phyloP scores from a whole-genome alignment of 2,888 invertebrate genomes.

The Mythimna lalbum region DNA sequence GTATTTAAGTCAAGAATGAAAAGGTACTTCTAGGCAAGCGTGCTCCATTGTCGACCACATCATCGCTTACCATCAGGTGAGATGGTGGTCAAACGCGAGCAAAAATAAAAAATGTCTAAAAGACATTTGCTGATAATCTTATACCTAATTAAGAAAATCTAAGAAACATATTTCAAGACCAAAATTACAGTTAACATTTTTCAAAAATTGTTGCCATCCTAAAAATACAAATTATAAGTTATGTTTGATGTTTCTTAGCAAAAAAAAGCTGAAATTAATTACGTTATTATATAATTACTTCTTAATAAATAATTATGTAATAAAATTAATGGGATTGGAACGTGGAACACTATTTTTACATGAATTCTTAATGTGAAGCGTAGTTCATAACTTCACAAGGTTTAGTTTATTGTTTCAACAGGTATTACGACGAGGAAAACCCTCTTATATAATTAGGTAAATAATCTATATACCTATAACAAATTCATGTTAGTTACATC shows the following conservation, averaged over 20 bases:
- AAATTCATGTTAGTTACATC: too few relatives aligned
- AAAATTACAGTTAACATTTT: background rate
- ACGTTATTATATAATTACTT: conserved; percentile 30
- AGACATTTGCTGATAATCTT: background rate
- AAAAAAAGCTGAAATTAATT: conserved; percentile 10
- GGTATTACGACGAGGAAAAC: background rate
- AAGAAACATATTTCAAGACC: background rate
- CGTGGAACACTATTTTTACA: conserved; percentile 9
- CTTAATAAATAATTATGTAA: conserved; percentile 11
- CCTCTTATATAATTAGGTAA: background rate
- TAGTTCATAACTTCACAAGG: conserved; percentile 17
- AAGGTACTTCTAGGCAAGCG: too few relatives aligned
- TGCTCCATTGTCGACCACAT: too few relatives aligned
- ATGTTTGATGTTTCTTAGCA: conserved; percentile 3
- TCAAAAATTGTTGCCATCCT: background rate
- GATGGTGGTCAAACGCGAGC: too few relatives aligned
- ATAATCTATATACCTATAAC: background rate
- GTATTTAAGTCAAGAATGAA: too few relatives aligned
- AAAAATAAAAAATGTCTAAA: too few relatives aligned
- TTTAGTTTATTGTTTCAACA: conserved; percentile 3
- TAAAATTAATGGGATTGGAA: conserved; percentile 21
- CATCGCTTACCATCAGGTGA: too few relatives aligned
- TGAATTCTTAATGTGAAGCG: conserved; percentile 26
- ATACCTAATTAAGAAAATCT: background rate
- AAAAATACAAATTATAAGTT: background rate